Conservation (phyloP, 2,113 vertebrate species). For the Athene cunicularia region DNA sequence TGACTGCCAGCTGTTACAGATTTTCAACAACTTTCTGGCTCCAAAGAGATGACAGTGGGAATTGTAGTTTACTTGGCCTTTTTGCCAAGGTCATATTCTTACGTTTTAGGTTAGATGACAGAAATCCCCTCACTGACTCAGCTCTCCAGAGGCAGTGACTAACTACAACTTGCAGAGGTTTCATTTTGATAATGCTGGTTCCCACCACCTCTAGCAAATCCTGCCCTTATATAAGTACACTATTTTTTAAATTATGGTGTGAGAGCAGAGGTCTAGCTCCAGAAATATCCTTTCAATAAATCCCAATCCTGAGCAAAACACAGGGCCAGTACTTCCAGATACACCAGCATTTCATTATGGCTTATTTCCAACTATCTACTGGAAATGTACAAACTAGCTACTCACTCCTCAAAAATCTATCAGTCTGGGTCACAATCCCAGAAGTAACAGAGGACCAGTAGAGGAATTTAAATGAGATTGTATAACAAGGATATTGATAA, state of each 20-base stretch:
- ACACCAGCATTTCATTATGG: accelerated
- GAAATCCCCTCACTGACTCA: neutral
- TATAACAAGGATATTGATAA: neutral
- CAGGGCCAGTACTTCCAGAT: neutral
- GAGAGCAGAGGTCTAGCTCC: neutral
- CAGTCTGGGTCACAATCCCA: no score
- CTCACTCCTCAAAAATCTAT: neutral
- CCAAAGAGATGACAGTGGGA: neutral
- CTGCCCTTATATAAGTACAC: accelerated
- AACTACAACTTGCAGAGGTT: neutral
- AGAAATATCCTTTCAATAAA: neutral
- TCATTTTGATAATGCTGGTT: neutral
- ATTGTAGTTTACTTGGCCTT: neutral
- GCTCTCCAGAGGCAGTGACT: neutral
- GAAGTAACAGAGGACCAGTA: accelerated
- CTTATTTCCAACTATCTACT: neutral
- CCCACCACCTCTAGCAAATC: neutral
- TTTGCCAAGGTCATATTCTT: neutral
- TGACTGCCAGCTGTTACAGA: neutral
- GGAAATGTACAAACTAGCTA: neutral
- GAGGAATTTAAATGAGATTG: neutral
- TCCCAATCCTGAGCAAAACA: neutral
- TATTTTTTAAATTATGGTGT: neutral
- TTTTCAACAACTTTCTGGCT: neutral
- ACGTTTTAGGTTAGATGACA: neutral